phyloP scores from a whole-genome alignment of 2,888 invertebrate genomes.

The Xanthia togata region DNA sequence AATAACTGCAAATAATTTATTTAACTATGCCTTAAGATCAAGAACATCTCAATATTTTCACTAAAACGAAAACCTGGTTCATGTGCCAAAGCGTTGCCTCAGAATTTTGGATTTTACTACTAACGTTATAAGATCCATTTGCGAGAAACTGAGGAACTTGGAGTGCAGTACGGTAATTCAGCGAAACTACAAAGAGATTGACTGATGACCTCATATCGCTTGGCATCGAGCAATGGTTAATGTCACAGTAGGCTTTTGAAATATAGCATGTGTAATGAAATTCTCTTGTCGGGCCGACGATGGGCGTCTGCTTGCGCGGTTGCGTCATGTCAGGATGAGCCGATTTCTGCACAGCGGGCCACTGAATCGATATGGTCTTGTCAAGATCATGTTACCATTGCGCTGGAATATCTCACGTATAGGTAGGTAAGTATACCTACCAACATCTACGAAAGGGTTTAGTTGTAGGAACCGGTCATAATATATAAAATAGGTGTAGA shows the following conservation, averaged over 20 bases:
- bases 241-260: conserved; percentile 84
- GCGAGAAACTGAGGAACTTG: conserved; percentile 28
- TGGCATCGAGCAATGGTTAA: conserved; percentile 83
- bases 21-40: conserved; percentile 37
- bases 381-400: conserved; percentile 67
- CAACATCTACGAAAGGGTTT: background rate
- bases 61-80: conserved; percentile 49
- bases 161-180: conserved; percentile 69
- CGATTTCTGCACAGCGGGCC: conserved; percentile 72
- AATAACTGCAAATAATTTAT: conserved; percentile 48
- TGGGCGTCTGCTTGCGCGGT: conserved; percentile 65
- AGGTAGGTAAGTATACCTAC: background rate
- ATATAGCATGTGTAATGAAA: conserved; percentile 79
- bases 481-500: background rate
- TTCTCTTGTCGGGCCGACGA: conserved; percentile 66
- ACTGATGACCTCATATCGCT: conserved; percentile 84
- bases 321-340: conserved; percentile 60
- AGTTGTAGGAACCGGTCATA: background rate
- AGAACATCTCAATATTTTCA: conserved; percentile 56
- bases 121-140: conserved; percentile 30
- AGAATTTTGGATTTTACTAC: conserved; percentile 37
- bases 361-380: conserved; percentile 66
- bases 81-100: conserved; percentile 35
- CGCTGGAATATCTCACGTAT: conserved; percentile 22
- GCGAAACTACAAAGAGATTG: conserved; percentile 76